Evolutionary conservation across 2,888 invertebrate species (phyloP).

Genomic region (Trichopoda pennipes): DNA sequence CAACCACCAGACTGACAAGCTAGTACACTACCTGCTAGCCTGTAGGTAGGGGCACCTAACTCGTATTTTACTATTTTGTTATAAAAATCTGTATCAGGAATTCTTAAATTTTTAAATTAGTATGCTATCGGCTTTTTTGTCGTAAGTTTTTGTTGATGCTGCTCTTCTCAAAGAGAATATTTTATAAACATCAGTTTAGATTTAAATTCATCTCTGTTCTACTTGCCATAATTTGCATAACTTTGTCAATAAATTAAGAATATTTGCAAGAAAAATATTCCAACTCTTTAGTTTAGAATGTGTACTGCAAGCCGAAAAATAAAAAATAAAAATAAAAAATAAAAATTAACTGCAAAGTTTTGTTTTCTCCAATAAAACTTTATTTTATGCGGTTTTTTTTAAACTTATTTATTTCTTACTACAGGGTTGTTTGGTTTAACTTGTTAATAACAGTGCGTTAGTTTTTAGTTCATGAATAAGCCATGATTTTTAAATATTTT

Average conservation of each 20-base stretch:
- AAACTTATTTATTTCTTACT: slow-evolving; percentile 45
- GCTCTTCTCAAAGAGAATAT: neutral
- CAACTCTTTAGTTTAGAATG: neutral
- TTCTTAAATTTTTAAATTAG: too few species aligned
- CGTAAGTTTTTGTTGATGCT: too few species aligned
- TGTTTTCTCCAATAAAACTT: slow-evolving; percentile 28
- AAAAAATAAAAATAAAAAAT: slow-evolving; percentile 6
- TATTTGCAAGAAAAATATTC: too few species aligned
- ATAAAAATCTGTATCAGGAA: too few species aligned
- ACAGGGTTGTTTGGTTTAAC: slow-evolving; percentile 57
- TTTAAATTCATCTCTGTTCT: neutral
- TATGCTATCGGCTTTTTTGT: too few species aligned
- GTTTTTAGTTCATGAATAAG: slow-evolving; percentile 71
- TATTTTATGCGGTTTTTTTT: slow-evolving; percentile 8
- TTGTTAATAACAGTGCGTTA: slow-evolving; percentile 64
- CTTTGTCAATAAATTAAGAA: slow-evolving; percentile 44
- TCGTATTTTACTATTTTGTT: too few species aligned
- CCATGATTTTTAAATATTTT: slow-evolving; percentile 66
- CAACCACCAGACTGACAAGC: too few species aligned
- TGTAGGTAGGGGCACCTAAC: too few species aligned
- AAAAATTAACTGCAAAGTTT: slow-evolving; percentile 36
- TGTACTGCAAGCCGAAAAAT: too few species aligned
- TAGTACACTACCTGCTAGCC: too few species aligned
- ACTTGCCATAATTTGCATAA: slow-evolving; percentile 37
- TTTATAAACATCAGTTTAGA: slow-evolving; percentile 3